Conservation (phyloP, 1,140 invertebrate genomes). For the Tachypleus tridentatus region DNA sequence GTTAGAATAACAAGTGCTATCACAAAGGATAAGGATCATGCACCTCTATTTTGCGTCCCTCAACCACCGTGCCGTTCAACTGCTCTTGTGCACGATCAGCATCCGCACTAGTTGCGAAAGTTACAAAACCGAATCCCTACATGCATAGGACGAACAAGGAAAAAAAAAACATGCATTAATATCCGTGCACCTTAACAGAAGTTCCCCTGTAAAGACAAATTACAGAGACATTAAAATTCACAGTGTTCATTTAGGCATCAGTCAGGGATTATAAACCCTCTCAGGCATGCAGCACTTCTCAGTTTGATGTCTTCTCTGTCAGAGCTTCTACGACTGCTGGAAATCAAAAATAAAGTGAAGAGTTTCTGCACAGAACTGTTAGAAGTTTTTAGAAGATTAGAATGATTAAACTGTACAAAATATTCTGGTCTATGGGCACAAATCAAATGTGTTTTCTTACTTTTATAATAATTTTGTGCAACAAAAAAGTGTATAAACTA, state of each 20-base stretch:
- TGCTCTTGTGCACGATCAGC: constrained; percentile 99
- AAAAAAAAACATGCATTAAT: constrained; percentile 22
- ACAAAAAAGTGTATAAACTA: no score
- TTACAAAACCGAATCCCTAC: constrained; percentile 99
- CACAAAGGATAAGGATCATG: constrained; percentile 44
- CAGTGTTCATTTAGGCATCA: not conserved
- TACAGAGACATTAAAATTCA: constrained; percentile 17
- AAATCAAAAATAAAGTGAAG: no score
- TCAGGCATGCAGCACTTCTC: not conserved
- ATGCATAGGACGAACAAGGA: constrained; percentile 47
- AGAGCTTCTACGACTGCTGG: no score
- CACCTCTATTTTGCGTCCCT: constrained; percentile 99
- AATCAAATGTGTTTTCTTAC: no score
- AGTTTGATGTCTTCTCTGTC: no score
- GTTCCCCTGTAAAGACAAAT: constrained; percentile 15
- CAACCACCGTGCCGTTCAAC: constrained; percentile 99
- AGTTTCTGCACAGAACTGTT: no score
- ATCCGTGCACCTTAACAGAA: constrained; percentile 19
- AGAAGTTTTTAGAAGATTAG: no score
- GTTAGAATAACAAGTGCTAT: constrained; percentile 43
- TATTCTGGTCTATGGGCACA: no score
- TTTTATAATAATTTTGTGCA: no score
- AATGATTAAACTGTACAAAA: no score
- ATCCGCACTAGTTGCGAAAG: constrained; percentile 99
- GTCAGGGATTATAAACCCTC: not conserved